These are phyloP conservation scores for Trachurus trachurus DNA, from an alignment of 2,797 vertebrate genomes.

Conservation along the genomic window DNA sequence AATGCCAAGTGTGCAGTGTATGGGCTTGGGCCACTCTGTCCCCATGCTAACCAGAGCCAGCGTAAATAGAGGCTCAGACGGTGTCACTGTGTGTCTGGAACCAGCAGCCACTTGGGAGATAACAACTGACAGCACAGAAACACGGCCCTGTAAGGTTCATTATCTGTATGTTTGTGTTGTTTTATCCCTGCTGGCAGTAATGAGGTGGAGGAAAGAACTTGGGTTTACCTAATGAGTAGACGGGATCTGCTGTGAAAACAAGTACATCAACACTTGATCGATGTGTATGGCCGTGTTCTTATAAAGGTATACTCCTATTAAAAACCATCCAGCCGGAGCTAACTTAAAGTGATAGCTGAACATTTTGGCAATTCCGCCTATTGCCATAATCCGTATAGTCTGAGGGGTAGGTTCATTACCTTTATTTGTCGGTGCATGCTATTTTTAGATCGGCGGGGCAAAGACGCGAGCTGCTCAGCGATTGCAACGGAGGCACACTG, in stretches of 20 bases:
- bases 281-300: conserved; percentile 33
- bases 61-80: conserved; percentile 63
- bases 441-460: no score
- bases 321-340: conserved; percentile 27
- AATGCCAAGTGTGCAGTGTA: conserved; percentile 18
- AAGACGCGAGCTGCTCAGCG: no score
- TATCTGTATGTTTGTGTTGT: conserved; percentile 62
- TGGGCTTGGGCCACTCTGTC: conserved; percentile 17
- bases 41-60: conserved; percentile 47
- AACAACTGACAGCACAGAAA: conserved; percentile 60
- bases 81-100: conserved; percentile 72
- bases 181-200: conserved; percentile 42
- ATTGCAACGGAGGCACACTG: no score
- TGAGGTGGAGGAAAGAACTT: conserved; percentile 37
- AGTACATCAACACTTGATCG: conserved; percentile 49
- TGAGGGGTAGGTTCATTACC: no score
- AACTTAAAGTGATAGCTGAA: not conserved
- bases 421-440: no score
- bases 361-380: no score
- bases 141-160: conserved; percentile 51
- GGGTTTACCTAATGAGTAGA: conserved; percentile 64
- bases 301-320: conserved; percentile 41
- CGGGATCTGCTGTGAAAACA: conserved; percentile 40
- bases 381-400: no score
- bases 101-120: conserved; percentile 62